Conservation (phyloP, 2,113 vertebrate genomes). For the Peromyscus californicus region DNA sequence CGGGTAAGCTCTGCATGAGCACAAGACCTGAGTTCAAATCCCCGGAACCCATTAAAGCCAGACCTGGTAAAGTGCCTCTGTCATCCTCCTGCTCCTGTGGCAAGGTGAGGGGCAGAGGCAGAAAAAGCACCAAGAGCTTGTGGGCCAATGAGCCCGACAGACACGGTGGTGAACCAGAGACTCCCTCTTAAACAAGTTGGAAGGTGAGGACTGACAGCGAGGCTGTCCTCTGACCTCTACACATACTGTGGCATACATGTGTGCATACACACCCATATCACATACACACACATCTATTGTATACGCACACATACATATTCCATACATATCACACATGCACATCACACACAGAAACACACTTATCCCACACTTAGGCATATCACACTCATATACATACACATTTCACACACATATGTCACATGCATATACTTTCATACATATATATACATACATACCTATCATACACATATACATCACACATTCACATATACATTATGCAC, state of each 20-base stretch:
- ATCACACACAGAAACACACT: background rate
- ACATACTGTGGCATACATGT: background rate
- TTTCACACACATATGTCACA: background rate
- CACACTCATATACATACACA: background rate
- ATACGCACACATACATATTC: background rate
- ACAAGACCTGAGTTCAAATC: background rate
- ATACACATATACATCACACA: background rate
- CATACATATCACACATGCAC: background rate
- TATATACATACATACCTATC: background rate
- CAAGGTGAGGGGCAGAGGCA: background rate
- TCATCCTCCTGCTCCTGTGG: background rate
- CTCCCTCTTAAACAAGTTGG: background rate
- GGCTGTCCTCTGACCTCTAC: background rate
- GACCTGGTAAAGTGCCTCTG: background rate
- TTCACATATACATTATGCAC: background rate
- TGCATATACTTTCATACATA: background rate
- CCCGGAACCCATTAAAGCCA: background rate
- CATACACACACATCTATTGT: no score
- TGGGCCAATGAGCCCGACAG: background rate
- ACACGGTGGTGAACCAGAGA: background rate
- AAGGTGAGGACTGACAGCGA: background rate
- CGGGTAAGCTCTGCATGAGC: no score
- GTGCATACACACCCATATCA: background rate
- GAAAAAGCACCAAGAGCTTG: background rate
- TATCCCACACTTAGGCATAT: background rate